Base-by-base conservation (phyloP, 1,140 invertebrate genomes). In the Glomeris maerens region DNA sequence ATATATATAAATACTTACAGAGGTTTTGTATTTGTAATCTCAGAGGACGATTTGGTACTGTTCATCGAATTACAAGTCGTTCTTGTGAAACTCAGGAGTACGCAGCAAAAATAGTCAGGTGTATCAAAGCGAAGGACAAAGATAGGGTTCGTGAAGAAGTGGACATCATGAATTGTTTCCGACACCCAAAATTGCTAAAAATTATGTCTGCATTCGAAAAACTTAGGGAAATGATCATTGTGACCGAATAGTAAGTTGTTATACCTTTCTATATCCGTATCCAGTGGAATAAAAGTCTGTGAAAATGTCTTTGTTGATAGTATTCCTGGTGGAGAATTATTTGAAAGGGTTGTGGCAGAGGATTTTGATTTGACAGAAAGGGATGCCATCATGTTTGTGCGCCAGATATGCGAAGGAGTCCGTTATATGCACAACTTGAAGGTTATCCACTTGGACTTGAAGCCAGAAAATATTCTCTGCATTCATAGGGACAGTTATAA, bases 381-480 rank as follows among this genome's bases (percentile, higher is more conserved):
- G 56, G 88, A 93, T 64, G 87, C 87, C 62, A 81, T 91, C 41
- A 72, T 87, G n/a, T 95, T 94, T 61, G 77, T 92, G 68, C 73
- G 80, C 10, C 90, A 95, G 69, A 92, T 94, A 26, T 90, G 85
- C 63, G 79, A 84, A 57, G 90, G 84, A 5, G 80, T 93, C 1
- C 70, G 77, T n/a, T 93, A 89, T 58, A 88, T 95, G 79, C 89
- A 94, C 62, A 64, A 72, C n/a, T 75, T 82, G 54, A 78, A 76
- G 47, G 77, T 95, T 45, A 81, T 91, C 23, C 90, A 95, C 69
- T 67, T 95, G 28, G 90, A 94, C 66, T 65, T 95, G 22, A 94
- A 93, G 74, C 89, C 89, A 0, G 89, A 95, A 66, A 94, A 95
- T 60, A 90, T 95, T 48, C 81, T 95, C 72, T 93, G 89, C 62